Evolutionary conservation across 2,113 vertebrate species (phyloP).

Genomic region (Platysternon megacephalum): DNA sequence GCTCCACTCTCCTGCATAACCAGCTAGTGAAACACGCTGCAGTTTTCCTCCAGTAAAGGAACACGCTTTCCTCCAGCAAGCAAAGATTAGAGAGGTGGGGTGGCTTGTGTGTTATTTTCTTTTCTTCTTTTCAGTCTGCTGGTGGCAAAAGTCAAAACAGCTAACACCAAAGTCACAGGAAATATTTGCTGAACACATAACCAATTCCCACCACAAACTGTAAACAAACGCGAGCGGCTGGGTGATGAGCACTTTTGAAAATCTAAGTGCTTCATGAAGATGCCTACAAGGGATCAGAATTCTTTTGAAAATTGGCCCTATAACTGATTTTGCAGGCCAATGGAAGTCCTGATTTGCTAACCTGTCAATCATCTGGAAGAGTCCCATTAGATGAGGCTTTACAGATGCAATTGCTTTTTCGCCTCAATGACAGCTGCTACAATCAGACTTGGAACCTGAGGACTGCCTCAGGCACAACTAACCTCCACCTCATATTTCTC

Average conservation of each 20-base stretch:
- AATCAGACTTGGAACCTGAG: background rate
- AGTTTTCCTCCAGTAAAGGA: background rate
- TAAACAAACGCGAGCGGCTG: background rate
- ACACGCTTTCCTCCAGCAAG: background rate
- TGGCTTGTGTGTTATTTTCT: background rate
- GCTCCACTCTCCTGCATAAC: no score
- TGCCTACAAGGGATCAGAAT: background rate
- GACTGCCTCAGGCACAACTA: background rate
- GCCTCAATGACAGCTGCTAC: no score
- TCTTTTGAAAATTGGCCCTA: background rate
- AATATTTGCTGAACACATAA: background rate
- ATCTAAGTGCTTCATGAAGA: rapidly evolving
- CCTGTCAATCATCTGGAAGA: background rate
- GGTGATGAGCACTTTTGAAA: background rate
- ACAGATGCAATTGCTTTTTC: no score
- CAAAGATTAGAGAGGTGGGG: background rate
- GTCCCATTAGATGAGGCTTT: no score
- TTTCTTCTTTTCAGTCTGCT: background rate
- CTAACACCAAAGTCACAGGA: background rate
- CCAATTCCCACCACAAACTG: background rate
- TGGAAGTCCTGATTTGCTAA: background rate
- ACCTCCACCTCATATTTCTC: background rate
- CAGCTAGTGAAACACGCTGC: no score
- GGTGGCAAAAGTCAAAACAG: background rate
- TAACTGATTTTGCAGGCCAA: background rate